Conservation (phyloP, 2,113 vertebrate genomes). For the Zingel zingel region DNA sequence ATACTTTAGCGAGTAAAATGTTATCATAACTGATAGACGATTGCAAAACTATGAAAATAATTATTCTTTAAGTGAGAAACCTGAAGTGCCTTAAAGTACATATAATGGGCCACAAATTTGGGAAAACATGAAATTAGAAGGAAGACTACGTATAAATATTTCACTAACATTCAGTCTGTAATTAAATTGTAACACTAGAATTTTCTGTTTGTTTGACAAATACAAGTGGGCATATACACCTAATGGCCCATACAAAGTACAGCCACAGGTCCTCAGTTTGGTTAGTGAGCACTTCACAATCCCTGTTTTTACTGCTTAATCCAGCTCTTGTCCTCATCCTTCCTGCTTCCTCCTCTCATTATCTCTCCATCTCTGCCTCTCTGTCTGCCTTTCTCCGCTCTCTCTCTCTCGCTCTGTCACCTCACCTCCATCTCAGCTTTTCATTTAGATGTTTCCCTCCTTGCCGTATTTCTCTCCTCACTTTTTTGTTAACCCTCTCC, state of each 20-base stretch:
- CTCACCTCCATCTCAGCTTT: slow-evolving; percentile 48
- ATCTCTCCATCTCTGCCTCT: slow-evolving; percentile 70
- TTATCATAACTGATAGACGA: not conserved
- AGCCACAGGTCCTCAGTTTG: slow-evolving; percentile 39
- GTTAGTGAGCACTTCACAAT: slow-evolving; percentile 55
- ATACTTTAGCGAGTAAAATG: not conserved
- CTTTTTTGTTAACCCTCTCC: slow-evolving; percentile 71
- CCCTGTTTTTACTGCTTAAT: slow-evolving; percentile 76
- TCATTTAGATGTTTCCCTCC: slow-evolving; percentile 60
- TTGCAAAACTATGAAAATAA: not conserved
- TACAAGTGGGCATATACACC: not conserved
- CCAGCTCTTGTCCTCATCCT: slow-evolving; percentile 74
- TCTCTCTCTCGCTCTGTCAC: slow-evolving; percentile 39
- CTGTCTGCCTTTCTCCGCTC: slow-evolving; percentile 49
- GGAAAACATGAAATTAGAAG: not conserved
- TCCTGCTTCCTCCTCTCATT: slow-evolving; percentile 75
- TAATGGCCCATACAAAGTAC: slow-evolving; percentile 36
- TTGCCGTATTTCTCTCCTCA: slow-evolving; percentile 40
- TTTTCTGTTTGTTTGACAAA: slow-evolving; percentile 20
- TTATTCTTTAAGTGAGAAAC: not conserved
- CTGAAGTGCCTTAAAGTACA: not conserved
- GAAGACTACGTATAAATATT: not conserved
- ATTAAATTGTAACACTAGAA: not conserved
- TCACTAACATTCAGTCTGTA: not conserved
- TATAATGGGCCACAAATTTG: not conserved